A percentile compares a stretch with the other conserved stretches of the same genome.
Conservation (phyloP, 2,797 vertebrate genomes). For the Sebastes vulpes region DNA sequence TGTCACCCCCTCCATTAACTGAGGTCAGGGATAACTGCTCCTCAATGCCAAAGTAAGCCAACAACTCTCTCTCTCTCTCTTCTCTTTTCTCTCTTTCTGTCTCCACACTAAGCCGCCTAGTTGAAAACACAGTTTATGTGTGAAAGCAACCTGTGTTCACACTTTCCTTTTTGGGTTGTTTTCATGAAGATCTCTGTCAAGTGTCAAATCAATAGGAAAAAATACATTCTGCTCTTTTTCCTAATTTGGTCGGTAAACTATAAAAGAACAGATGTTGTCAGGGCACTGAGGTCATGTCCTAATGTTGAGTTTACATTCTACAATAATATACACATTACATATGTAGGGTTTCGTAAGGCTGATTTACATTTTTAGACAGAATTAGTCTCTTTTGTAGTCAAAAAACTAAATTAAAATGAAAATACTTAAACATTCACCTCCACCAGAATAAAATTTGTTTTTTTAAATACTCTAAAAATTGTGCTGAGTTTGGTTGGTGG, state of each 20-base stretch:
- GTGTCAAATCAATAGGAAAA: neutral
- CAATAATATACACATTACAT: neutral
- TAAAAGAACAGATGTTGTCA: neutral
- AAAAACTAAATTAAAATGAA: neutral
- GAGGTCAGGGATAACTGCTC: slow-evolving; percentile 7
- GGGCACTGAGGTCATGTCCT: neutral
- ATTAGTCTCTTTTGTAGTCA: neutral
- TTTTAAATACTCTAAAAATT: neutral
- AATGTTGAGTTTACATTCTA: neutral
- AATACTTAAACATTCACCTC: neutral
- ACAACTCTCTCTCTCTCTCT: neutral
- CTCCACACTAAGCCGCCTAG: neutral
- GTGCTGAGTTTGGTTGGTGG: neutral
- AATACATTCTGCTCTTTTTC: neutral
- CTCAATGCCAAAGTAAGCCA: slow-evolving; percentile 9
- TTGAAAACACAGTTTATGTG: neutral
- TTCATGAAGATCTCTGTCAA: neutral
- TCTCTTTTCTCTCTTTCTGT: neutral
- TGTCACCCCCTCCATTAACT: slow-evolving; percentile 13
- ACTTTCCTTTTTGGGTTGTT: too few species aligned
- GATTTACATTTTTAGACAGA: neutral
- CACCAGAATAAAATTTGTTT: neutral
- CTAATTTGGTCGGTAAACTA: neutral
- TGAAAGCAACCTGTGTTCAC: neutral
- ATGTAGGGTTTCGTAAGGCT: neutral